Base-by-base conservation (phyloP, 1,140 invertebrate genomes). In the Thaumetopoea pityocampa region DNA sequence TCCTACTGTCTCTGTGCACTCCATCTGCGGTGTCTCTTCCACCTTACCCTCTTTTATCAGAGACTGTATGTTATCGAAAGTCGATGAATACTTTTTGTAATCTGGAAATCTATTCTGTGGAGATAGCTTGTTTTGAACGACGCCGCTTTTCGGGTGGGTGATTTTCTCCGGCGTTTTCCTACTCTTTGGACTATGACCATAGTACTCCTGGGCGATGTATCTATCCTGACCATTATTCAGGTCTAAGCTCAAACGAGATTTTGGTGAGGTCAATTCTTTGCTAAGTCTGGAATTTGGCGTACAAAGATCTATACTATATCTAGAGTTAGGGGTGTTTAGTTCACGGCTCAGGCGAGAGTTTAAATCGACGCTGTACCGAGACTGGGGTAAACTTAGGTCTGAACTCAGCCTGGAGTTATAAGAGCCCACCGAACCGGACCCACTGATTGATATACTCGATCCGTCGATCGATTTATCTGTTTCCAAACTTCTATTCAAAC, bases 41-140 rank as follows among this genome's bases (percentile, higher is more conserved):
- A 87, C 85, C 51, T 89, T 85, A 29, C 91, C 90, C 70, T 92
- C 90, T 62, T 90, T 90, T 27, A 93, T 86, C 26, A 94, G 67
- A 19, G 91, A 91, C 58, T 92, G 91, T 47, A 93, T 92, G 55
- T 93, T 92, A 81, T 93, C 92, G 73, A 93, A 94, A 1, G 92
- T 93, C 23, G 90, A 91, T 56, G 90, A 92, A 73, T 91, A 91
- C 50, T 91, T 89, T 65, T 91, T 91, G 33, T 87, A 86, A 53
- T 90, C 89, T 1, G 87, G 85, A 30, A 89, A 72, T 42, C 86
- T 83, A 32, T 84, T 85, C 28, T 88, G 87, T 14, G 85, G 85
- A 12, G 83, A 85, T 12, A 86, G 49, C 56, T 86, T 86, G 50
- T 67, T 85, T 34, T 81, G 83, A 12, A 78, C 52, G 14, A 69